Conservation (phyloP, 2,888 invertebrate species). For the Tortrix viridana region DNA sequence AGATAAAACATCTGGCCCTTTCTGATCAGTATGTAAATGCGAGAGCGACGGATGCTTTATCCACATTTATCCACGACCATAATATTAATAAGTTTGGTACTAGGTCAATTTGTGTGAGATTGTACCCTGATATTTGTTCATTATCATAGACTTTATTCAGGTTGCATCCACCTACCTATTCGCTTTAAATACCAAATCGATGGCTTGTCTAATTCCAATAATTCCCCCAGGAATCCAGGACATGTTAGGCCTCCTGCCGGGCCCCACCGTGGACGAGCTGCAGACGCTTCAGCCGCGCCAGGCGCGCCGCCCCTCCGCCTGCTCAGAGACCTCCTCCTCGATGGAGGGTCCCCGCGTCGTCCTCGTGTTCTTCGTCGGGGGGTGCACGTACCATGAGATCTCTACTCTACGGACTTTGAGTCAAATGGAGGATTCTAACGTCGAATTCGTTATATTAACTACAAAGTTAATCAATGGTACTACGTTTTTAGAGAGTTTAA, state of each 20-base stretch:
- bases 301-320: slow-evolving; percentile 82
- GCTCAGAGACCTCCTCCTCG: slow-evolving; percentile 83
- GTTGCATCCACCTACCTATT: no score
- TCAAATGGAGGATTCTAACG: slow-evolving; percentile 91
- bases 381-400: slow-evolving; percentile 97
- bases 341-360: slow-evolving; percentile 88
- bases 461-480: slow-evolving; percentile 96
- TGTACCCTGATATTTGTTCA: no score
- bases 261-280: slow-evolving; percentile 88
- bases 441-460: slow-evolving; percentile 95
- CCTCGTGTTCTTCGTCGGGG: slow-evolving; percentile 97
- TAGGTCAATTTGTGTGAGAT: no score
- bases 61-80: no score
- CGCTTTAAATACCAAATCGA: no score
- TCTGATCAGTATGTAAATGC: no score
- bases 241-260: slow-evolving; percentile 92
- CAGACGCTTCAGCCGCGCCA: slow-evolving; percentile 85
- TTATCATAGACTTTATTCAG: no score
- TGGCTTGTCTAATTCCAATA: not conserved
- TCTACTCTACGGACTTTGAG: slow-evolving; percentile 90
- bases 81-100: no score
- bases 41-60: no score
- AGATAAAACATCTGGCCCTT: no score
- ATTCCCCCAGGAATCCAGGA: slow-evolving; percentile 88
- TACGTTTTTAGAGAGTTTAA: slow-evolving; percentile 91